Evolutionary conservation across 2,797 vertebrate species (phyloP).

Genomic region (Peromyscus nudipes): DNA sequence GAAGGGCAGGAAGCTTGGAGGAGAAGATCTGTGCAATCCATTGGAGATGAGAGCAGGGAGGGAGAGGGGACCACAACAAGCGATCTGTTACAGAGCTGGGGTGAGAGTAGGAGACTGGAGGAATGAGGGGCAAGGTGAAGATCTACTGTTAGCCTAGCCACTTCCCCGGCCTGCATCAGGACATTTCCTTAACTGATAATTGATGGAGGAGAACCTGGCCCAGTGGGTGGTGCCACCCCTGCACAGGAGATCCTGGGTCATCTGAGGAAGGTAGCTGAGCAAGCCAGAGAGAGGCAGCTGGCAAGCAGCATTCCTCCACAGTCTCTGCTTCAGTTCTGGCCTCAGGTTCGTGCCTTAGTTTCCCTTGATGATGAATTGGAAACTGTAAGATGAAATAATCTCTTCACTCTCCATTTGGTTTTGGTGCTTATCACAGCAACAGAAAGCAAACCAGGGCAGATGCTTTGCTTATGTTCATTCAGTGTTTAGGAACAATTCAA

Average conservation of each 20-base stretch:
- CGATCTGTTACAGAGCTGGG: not conserved
- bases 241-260: not conserved
- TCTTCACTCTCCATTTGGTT: not conserved
- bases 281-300: not conserved
- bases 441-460: not conserved
- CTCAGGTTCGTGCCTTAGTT: not conserved
- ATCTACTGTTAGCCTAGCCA: not conserved
- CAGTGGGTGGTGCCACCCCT: too few species aligned
- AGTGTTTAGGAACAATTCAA: not conserved
- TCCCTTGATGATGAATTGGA: not conserved
- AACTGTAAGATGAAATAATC: not conserved
- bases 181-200: not conserved
- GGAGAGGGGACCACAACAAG: too few species aligned
- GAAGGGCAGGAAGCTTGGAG: not conserved
- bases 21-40: not conserved
- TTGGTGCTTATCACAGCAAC: not conserved
- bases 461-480: conserved; percentile 9
- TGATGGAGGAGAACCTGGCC: not conserved
- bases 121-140: not conserved
- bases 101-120: not conserved
- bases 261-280: not conserved
- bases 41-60: not conserved
- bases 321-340: not conserved
- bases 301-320: not conserved
- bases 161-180: not conserved